Evolutionary conservation across 2,797 vertebrate genomes (phyloP).

Genomic region (Clamator glandarius): DNA sequence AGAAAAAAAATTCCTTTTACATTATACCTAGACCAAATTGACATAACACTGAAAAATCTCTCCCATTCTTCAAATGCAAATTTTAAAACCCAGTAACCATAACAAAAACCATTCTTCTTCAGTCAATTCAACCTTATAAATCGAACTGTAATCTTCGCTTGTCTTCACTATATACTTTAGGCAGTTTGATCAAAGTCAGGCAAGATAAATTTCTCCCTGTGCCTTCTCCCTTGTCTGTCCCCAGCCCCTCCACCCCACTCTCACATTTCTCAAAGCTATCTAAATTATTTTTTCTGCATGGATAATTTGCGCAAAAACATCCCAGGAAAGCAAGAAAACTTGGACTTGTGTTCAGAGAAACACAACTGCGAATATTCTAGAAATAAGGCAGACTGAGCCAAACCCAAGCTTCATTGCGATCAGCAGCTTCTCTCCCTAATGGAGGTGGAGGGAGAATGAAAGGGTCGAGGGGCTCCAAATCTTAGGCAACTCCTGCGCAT

Average conservation of each 20-base stretch:
- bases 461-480: background rate
- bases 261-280: background rate
- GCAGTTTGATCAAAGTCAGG: background rate
- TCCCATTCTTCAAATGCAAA: background rate
- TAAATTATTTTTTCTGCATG: background rate
- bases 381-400: background rate
- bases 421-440: background rate
- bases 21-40: background rate
- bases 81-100: background rate
- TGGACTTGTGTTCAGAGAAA: background rate
- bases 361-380: background rate
- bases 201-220: background rate
- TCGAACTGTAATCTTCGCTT: background rate
- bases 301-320: background rate
- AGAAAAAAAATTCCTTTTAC: background rate
- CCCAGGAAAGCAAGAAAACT: background rate
- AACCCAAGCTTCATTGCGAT: background rate
- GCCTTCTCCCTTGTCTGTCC: background rate
- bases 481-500: background rate
- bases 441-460: background rate
- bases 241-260: background rate
- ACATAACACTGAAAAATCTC: background rate
- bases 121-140: background rate
- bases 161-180: background rate
- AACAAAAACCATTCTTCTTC: background rate